Base-by-base conservation (phyloP, 2,113 vertebrate genomes). In the Cebidichthys violaceus region DNA sequence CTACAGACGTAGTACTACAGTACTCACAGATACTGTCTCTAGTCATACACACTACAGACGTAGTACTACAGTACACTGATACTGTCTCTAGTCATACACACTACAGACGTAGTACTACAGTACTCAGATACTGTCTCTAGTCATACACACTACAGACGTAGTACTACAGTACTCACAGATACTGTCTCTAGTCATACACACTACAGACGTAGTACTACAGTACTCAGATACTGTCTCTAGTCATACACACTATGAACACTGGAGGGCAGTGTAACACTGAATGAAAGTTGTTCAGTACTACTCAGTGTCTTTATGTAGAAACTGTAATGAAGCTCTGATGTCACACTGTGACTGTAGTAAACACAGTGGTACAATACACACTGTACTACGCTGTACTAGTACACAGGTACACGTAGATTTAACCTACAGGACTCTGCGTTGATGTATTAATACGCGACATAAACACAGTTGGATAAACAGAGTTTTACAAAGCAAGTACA, bases 241-340 rank as follows among this genome's bases (percentile, higher is more conserved):
- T 41, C 24, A 31, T 41, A 22, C 65, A 74, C 20, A 33, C 52
- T 54, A 0, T 75, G 66, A 83, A 84, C 94, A 92, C 92, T 90
- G 77, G 94, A 86, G 92, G 93, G 92, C 92, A 93, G 91, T 79
- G 70, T 24, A 74, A 75, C 35, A 86, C 83, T 59, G 80, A 77
- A 39, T 60, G 41, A 91, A 70, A 52, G 69, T 35, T n/a, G n/a
- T n/a, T n/a, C 24, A 11, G 69, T 60, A 3, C 4, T n/a, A 52
- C 59, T 59, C 35, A 35, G 18, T 9, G 50, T 54, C 14, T 17
- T 33, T 37, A 17, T 54, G 13, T 17, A 68, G 60, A 13, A 27
- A 39, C 68, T n/a, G 20, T n/a, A 22, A 45, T 14, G 35, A 47
- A 74, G 57, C 69, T 35, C 68, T 74, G 70, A 72, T 47, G 18